These are phyloP conservation scores for Sebastes iracundus DNA, from an alignment of 2,797 vertebrate species.

Conservation along the genomic window DNA sequence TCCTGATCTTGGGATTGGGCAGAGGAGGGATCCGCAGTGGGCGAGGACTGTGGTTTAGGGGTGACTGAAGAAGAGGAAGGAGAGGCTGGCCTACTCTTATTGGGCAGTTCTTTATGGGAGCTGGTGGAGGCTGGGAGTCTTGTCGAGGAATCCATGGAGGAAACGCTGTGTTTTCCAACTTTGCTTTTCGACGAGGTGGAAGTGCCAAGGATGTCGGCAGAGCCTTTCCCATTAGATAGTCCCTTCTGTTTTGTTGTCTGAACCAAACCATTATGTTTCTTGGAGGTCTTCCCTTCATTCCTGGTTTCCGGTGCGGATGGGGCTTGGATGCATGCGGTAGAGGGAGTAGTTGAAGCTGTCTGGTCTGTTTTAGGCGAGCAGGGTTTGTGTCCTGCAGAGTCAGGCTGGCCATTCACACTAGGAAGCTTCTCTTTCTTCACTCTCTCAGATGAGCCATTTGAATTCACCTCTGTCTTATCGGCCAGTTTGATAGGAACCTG, in stretches of 20 bases:
- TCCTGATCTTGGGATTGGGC: conserved; percentile 50
- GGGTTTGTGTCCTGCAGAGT: conserved; percentile 67
- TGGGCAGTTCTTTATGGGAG: conserved; percentile 59
- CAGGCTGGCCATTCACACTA: conserved; percentile 67
- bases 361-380: conserved; percentile 60
- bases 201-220: conserved; percentile 82
- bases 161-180: conserved; percentile 71
- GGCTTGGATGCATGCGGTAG: conserved; percentile 49
- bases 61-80: conserved; percentile 54
- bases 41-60: conserved; percentile 59
- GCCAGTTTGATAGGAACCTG: conserved; percentile 81
- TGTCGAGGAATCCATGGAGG: conserved; percentile 47
- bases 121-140: conserved; percentile 50
- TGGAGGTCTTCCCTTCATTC: conserved; percentile 72
- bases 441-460: conserved; percentile 69
- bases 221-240: conserved; percentile 85
- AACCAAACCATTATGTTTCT: conserved; percentile 75
- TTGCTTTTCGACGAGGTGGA: conserved; percentile 88
- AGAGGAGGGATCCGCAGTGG: conserved; percentile 43
- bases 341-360: conserved; percentile 45
- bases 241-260: conserved; percentile 82
- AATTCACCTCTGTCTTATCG: conserved; percentile 77
- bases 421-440: conserved; percentile 73
- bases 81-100: conserved; percentile 54
- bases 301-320: conserved; percentile 60